Conservation (phyloP, 2,888 invertebrate species). For the Macaria notata region DNA sequence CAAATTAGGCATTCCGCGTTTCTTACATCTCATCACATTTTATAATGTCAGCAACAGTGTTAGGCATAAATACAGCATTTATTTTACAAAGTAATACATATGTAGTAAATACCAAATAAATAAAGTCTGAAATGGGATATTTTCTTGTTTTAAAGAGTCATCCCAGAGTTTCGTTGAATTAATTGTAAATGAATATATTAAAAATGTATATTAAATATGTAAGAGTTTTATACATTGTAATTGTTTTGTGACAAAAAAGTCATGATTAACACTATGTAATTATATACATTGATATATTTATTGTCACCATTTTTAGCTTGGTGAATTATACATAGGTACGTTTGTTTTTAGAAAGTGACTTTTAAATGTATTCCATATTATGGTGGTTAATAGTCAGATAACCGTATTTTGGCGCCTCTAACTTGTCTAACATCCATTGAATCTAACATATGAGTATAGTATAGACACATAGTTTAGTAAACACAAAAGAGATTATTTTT, state of each 20-base stretch:
- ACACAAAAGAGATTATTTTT: too few relatives aligned
- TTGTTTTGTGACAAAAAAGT: constrained; percentile 46
- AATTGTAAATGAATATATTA: neutral
- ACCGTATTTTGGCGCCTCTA: constrained; percentile 9
- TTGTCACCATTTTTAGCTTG: constrained; percentile 75
- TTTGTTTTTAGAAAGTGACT: too few relatives aligned
- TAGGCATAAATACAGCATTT: constrained; percentile 36
- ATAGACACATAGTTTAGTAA: neutral
- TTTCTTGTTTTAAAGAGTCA: too few relatives aligned
- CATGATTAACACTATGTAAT: constrained; percentile 47
- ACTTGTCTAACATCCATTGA: constrained; percentile 14
- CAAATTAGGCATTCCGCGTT: constrained; percentile 27
- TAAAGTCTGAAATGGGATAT: too few relatives aligned
- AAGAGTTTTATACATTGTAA: constrained; percentile 59
- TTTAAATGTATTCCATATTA: neutral
- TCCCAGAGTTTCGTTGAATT: too few relatives aligned
- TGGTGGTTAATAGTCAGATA: constrained; percentile 7
- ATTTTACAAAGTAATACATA: constrained; percentile 42
- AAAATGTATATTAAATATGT: constrained; percentile 29
- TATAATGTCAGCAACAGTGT: constrained; percentile 30
- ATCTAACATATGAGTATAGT: constrained; percentile 13
- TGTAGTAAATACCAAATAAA: constrained; percentile 37
- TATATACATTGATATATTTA: constrained; percentile 78
- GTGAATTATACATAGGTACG: constrained; percentile 51
- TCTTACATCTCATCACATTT: constrained; percentile 19